Evolutionary conservation across 2,888 invertebrate genomes (phyloP), one percentile per base, ranked within the genome.

Genomic region (Lathronympha strigana): DNA sequence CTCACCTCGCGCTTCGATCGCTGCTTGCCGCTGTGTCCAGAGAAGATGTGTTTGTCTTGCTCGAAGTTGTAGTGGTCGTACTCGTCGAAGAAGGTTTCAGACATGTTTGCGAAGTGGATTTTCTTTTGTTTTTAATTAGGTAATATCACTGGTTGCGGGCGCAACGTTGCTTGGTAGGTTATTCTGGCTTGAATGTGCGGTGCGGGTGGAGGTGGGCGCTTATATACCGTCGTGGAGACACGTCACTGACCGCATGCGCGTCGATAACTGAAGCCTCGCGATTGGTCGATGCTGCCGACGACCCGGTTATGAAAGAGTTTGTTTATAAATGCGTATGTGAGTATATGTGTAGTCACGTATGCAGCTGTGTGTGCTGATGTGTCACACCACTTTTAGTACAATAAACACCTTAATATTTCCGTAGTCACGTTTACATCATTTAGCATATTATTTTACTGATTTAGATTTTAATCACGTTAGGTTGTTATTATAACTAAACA

Each of bases 11-110:
- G 96, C 93, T 98, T 98, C 67, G 95, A 94, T 72, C 98, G 93
- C 79, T 97, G 97, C 85, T 98, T 98, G 69, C 98, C 98, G 82
- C 97, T 95, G 90, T 97, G 97, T 23, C 96, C 96, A 47, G 95
- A 94, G 87, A 95, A 95, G 71, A 98, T 94, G 84, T 96, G 95
- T 89, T 98, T 98, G 87, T 97, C 98, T 93, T 96, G 95, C 77
- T 97, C 97, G 88, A 96, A 98, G 90, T 98, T 98, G 93, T 97
- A 98, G 83, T 97, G 96, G 83, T 98, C 98, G 94, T 97, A 97
- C 83, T 97, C 95, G 92, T 98, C 98, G 85, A 96, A 95, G 92
- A 96, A 95, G 77, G 93, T 93, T 89, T 96, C 96, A 80, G 97
- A 96, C 97, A 97, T 97, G 84, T 88, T 94, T 89, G 76, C 72